Percentiles rank a stretch among this genome's conserved stretches.
phyloP scores from a whole-genome alignment of 1,140 invertebrate species.

The Luehdorfia chinensis region DNA sequence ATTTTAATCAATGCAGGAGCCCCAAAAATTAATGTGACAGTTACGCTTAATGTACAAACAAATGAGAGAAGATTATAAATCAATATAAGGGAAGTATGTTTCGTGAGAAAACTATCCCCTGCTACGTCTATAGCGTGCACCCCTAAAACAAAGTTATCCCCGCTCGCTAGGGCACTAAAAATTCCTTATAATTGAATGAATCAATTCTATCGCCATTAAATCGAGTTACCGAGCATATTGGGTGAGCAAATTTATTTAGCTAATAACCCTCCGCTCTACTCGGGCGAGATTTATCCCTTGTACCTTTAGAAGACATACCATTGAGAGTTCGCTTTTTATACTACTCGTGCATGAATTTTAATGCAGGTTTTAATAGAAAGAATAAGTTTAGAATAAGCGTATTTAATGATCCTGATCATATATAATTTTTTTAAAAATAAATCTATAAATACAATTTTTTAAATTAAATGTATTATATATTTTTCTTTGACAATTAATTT shows the following conservation, averaged over 20 bases:
- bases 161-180: conserved; percentile 69
- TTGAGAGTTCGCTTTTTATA: neutral
- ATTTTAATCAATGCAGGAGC: no score
- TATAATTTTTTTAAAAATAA: no score
- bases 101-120: conserved; percentile 57
- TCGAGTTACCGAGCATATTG: conserved; percentile 76
- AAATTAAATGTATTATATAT: no score
- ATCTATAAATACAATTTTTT: no score
- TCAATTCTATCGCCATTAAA: conserved; percentile 77
- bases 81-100: conserved; percentile 35
- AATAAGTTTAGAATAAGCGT: no score
- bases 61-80: conserved; percentile 40
- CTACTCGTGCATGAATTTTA: no score
- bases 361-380: no score
- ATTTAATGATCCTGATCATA: no score
- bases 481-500: no score
- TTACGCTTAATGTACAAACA: conserved; percentile 17
- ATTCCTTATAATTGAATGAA: conserved; percentile 77
- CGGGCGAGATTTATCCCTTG: conserved; percentile 53
- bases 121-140: conserved; percentile 20
- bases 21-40: no score
- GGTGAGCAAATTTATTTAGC: conserved; percentile 76
- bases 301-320: conserved; percentile 14
- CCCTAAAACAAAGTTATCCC: conserved; percentile 61
- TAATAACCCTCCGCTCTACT: conserved; percentile 61